Evolutionary conservation across 2,888 invertebrate genomes (phyloP).

Genomic region (Hemistola chrysoprasaria): DNA sequence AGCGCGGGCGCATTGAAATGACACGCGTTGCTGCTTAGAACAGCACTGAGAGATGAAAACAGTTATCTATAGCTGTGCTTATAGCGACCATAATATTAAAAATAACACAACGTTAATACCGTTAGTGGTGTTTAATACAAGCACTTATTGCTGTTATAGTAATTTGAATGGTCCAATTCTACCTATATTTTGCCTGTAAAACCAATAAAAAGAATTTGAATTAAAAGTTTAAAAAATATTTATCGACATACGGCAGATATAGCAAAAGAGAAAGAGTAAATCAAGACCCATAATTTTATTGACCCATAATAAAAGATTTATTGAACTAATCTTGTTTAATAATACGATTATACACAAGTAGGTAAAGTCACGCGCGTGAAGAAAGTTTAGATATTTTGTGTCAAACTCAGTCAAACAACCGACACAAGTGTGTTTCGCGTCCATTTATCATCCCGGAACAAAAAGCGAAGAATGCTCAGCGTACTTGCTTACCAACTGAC

Average conservation of each 20-base stretch:
- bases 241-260: too few species aligned
- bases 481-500: slow-evolving; percentile 25
- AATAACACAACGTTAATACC: background rate
- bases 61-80: slow-evolving; percentile 4
- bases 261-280: too few species aligned
- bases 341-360: slow-evolving; percentile 14
- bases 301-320: too few species aligned
- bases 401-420: slow-evolving; percentile 23
- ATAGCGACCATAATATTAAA: background rate
- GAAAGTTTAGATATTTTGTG: slow-evolving; percentile 20
- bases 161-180: too few species aligned
- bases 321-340: background rate
- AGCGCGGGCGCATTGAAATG: slow-evolving; percentile 45
- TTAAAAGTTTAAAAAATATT: too few species aligned
- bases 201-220: too few species aligned
- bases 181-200: too few species aligned
- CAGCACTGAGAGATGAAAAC: slow-evolving; percentile 14
- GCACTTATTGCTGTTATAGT: too few species aligned
- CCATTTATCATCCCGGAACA: slow-evolving; percentile 33
- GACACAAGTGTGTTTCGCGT: slow-evolving; percentile 29
- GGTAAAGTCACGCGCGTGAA: slow-evolving; percentile 15
- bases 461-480: slow-evolving; percentile 31
- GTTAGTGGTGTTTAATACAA: too few species aligned
- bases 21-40: slow-evolving; percentile 30
- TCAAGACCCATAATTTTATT: too few species aligned